phyloP scores from a whole-genome alignment of 1,140 invertebrate genomes.

The Vanessa atalanta region DNA sequence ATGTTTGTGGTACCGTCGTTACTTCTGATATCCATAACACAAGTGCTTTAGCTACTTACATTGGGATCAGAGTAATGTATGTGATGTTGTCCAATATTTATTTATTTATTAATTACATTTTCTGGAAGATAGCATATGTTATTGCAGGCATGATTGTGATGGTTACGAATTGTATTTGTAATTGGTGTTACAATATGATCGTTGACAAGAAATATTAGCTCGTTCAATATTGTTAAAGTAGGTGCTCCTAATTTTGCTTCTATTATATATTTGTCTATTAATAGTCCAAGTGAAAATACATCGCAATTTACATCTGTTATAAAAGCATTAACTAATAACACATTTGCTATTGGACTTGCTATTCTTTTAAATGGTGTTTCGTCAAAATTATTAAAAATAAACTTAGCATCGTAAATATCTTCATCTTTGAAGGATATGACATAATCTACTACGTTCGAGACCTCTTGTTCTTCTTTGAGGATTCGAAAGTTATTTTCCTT shows the following conservation, averaged over 20 bases:
- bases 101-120: no score
- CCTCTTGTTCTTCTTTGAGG: conserved; percentile 33
- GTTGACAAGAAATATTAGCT: neutral
- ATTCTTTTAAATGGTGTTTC: neutral
- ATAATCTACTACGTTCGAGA: conserved; percentile 6
- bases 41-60: no score
- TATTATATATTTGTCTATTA: conserved; percentile 42
- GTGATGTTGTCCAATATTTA: no score
- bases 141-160: conserved; percentile 33
- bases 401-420: neutral
- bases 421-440: neutral
- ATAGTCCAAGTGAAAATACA: conserved; percentile 49
- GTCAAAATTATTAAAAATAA: neutral
- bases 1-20: no score
- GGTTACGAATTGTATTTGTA: neutral
- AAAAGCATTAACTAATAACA: conserved; percentile 45
- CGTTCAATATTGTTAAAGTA: neutral
- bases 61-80: no score
- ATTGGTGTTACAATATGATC: neutral
- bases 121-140: conserved; percentile 48
- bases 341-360: conserved; percentile 24
- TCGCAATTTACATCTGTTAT: conserved; percentile 35
- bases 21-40: no score
- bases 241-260: conserved; percentile 16
- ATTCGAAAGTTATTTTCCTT: conserved; percentile 50